phyloP scores from a whole-genome alignment of 2,113 vertebrate genomes.

The Sigmodon hispidus region DNA sequence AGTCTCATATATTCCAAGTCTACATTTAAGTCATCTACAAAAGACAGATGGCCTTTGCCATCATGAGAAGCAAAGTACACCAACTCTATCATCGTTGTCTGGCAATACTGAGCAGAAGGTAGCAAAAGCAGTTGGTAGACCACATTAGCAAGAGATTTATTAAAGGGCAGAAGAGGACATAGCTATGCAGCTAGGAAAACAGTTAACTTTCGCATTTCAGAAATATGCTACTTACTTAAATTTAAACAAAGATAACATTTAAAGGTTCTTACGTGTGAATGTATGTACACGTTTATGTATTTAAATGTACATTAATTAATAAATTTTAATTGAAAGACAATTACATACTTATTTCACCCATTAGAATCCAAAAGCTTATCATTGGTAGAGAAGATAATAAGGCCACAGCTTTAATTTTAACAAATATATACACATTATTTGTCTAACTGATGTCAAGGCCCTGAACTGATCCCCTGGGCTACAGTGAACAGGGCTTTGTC shows the following conservation, averaged over 20 bases:
- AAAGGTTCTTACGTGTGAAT: neutral
- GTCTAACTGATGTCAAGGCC: neutral
- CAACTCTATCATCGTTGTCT: neutral
- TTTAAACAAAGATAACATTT: neutral
- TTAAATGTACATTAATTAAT: neutral
- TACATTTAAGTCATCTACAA: neutral
- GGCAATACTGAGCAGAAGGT: neutral
- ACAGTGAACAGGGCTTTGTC: neutral
- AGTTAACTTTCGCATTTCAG: neutral
- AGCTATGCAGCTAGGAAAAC: neutral
- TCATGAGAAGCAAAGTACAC: neutral
- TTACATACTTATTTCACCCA: neutral
- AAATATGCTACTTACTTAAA: neutral
- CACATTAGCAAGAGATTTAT: neutral
- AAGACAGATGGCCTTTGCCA: neutral
- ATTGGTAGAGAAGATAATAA: neutral
- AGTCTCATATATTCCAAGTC: neutral
- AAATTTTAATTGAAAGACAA: neutral
- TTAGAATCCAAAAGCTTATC: neutral
- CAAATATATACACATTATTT: neutral
- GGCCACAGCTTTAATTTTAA: neutral
- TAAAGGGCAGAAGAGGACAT: neutral
- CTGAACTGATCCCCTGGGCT: neutral
- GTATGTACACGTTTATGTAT: accelerated
- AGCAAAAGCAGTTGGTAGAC: neutral